Evolutionary conservation across 2,797 vertebrate species (phyloP).

Genomic region (Cercopithecus mitis): DNA sequence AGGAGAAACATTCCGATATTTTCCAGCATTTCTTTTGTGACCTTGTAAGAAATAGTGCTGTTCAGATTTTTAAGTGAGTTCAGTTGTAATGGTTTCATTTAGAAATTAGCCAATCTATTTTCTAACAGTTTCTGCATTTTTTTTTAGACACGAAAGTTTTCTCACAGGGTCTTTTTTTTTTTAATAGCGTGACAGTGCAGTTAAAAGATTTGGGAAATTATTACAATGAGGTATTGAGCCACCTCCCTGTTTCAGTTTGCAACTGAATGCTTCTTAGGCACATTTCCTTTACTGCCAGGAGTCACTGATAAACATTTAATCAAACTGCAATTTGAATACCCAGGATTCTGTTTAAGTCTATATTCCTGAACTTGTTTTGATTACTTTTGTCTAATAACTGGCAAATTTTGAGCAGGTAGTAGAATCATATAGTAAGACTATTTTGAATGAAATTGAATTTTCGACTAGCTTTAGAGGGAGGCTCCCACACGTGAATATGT

Average conservation of each 20-base stretch:
- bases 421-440: neutral
- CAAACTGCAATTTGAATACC: neutral
- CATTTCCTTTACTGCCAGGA: constrained; percentile 33
- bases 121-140: constrained; percentile 70
- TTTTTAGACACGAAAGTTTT: constrained; percentile 70
- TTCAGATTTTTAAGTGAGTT: constrained; percentile 31
- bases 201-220: constrained; percentile 77
- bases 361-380: neutral
- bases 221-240: constrained; percentile 72
- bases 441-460: constrained; percentile 36
- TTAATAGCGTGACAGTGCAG: constrained; percentile 33
- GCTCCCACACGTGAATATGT: neutral
- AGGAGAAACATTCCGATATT: neutral
- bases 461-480: neutral
- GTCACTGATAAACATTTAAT: neutral
- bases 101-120: constrained; percentile 57
- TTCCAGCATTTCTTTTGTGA: constrained; percentile 7
- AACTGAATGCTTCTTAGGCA: neutral
- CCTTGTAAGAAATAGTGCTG: constrained; percentile 6
- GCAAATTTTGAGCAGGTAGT: neutral
- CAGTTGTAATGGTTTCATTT: neutral
- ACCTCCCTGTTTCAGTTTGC: constrained; percentile 67
- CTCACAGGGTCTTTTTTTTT: constrained; percentile 58
- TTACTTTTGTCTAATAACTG: neutral
- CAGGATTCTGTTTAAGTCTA: neutral